Evolutionary conservation across 1,140 invertebrate genomes (phyloP), one percentile per base, ranked within the genome.

Genomic region (Bombus ignitus): DNA sequence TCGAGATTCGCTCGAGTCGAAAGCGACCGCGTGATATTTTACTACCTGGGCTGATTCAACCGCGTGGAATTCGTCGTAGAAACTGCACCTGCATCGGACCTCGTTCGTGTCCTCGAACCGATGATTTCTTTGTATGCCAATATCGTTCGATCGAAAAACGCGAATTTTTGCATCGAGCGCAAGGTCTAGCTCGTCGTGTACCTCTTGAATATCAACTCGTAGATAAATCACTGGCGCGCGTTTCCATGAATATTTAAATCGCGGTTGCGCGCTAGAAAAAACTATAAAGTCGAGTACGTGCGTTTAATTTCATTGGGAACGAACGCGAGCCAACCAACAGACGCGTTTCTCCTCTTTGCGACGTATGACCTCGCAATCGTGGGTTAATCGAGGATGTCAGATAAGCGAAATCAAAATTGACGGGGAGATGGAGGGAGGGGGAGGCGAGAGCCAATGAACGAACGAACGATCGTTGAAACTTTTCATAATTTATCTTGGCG

Each of bases 51-150:
- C 81, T 68, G 91, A 90, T 86, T 92, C 92, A 93, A 57, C 28
- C 1, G 73, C 74, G 37, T 77, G 84, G 91, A 91, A 91, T 92
- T 91, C 82, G 89, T 87, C 66, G 83, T 73, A 42, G 81, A 83
- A 85, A 81, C 83, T 72, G 86, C 77, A 88, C 80, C 88, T 89
- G 88, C 78, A n/a, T 35, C 35, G 73, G 37, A 22, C 22, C 71
- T 74, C 74, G 82, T 82, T 89, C 73, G 59, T 65, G 68, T 81
- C 83, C 87, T 88, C 83, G 83, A 66, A 62, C 32, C 79, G 72
- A 47, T 81, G 62, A 88, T 87, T 90, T 86, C 86, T 91, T 87
- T 74, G 75, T 82, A 88, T 90, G 78, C 59, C 74, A 79, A 71
- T 82, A 89, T 81, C 37, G 83, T 81, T 37, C 78, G 88, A 76